Conservation (phyloP, 2,888 invertebrate species). For the Nemurella pictetii region DNA sequence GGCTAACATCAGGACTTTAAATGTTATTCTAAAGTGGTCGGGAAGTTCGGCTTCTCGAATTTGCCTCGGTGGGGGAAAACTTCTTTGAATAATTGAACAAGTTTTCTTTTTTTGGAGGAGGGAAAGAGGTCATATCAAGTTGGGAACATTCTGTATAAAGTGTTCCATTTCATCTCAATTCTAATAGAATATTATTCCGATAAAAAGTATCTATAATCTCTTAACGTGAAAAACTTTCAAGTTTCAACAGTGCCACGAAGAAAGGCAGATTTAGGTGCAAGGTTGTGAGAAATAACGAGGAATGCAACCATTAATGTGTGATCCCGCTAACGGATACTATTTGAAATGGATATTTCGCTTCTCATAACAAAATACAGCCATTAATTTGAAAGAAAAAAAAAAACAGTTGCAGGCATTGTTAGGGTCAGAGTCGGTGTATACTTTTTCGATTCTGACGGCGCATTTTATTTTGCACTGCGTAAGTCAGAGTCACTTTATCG, state of each 20-base stretch:
- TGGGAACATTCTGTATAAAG: slow-evolving; percentile 9
- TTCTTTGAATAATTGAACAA: slow-evolving; percentile 26
- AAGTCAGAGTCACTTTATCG: too few relatives aligned
- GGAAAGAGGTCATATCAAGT: slow-evolving; percentile 12
- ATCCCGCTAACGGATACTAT: too few relatives aligned
- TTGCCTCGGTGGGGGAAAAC: slow-evolving; percentile 4
- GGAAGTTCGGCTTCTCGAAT: slow-evolving; percentile 10
- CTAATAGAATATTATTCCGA: slow-evolving; percentile 16
- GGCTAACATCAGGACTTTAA: slow-evolving; percentile 21
- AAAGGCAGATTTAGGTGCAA: background rate
- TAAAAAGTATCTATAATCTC: background rate
- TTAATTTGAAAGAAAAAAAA: too few relatives aligned
- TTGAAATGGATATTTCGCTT: too few relatives aligned
- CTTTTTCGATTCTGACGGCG: too few relatives aligned
- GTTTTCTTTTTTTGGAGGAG: background rate
- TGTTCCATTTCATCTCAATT: background rate
- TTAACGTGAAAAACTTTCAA: background rate
- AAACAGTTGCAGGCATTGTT: too few relatives aligned
- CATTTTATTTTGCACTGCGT: too few relatives aligned
- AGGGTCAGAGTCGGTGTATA: too few relatives aligned
- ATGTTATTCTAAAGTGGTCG: slow-evolving; percentile 23
- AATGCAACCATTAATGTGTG: too few relatives aligned
- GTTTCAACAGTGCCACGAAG: background rate
- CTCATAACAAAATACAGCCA: too few relatives aligned
- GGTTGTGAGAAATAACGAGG: background rate